Conservation (phyloP, 2,797 vertebrate genomes). For the Hyperoplus immaculatus region DNA sequence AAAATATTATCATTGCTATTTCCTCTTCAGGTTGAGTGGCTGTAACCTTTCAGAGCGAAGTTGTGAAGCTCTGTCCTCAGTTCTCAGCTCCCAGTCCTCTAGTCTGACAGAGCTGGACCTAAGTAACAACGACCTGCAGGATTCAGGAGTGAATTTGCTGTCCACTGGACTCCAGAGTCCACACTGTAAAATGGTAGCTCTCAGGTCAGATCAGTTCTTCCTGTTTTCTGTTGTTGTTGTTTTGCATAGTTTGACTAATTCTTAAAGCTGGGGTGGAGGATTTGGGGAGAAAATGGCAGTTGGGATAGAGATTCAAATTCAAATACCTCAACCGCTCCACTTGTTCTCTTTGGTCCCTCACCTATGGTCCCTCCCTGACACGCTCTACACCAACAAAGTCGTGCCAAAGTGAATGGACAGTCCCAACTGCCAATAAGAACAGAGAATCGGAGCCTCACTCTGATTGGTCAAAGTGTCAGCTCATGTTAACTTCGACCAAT, state of each 20-base stretch:
- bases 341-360: too few relatives aligned
- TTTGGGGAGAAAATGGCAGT: too few relatives aligned
- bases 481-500: too few relatives aligned
- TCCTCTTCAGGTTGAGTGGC: background rate
- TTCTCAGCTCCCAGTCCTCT: constrained; percentile 1
- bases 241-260: background rate
- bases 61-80: constrained; percentile 17
- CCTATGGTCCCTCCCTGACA: too few relatives aligned
- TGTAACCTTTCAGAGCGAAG: constrained; percentile 22
- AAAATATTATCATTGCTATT: background rate
- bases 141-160: background rate
- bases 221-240: background rate
- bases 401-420: too few relatives aligned
- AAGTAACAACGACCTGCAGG: constrained; percentile 13
- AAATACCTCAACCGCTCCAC: too few relatives aligned
- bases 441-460: too few relatives aligned
- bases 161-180: background rate
- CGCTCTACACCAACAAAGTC: too few relatives aligned
- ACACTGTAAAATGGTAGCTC: constrained; percentile 1
- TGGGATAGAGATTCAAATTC: too few relatives aligned
- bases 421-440: too few relatives aligned
- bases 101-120: constrained; percentile 22
- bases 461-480: too few relatives aligned
- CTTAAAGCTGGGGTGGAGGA: too few relatives aligned
- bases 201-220: background rate